Conservation (phyloP, 2,797 vertebrate genomes). For the Pangasius larnaudii region DNA sequence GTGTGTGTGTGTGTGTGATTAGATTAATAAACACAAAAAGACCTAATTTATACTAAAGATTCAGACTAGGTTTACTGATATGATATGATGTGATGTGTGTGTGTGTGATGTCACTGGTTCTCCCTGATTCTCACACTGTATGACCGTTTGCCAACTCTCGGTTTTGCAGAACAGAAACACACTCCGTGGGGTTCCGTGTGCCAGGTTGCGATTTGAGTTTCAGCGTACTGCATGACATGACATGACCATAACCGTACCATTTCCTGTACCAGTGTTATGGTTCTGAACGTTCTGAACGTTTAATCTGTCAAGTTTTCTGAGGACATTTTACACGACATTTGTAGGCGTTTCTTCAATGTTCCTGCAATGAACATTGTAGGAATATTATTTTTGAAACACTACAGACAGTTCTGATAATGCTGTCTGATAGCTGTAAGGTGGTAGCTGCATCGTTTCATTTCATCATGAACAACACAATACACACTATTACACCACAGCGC, state of each 20-base stretch:
- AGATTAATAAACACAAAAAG: not conserved
- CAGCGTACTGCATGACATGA: not conserved
- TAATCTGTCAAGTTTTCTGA: not conserved
- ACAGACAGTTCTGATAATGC: too few relatives aligned
- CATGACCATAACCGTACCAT: not conserved
- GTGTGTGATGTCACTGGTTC: not conserved
- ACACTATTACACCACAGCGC: too few relatives aligned
- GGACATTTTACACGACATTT: not conserved
- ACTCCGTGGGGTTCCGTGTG: not conserved
- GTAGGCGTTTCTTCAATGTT: not conserved
- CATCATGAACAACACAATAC: too few relatives aligned
- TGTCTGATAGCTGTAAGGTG: too few relatives aligned
- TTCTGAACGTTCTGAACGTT: not conserved
- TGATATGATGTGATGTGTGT: not conserved
- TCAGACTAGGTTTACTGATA: not conserved
- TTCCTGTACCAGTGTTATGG: not conserved
- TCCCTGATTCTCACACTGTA: not conserved
- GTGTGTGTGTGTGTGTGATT: not conserved
- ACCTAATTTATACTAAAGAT: not conserved
- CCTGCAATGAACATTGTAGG: not conserved
- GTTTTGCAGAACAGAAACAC: not conserved
- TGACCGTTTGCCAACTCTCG: not conserved
- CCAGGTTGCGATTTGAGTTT: not conserved
- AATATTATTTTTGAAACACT: too few relatives aligned
- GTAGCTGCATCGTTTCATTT: too few relatives aligned